phyloP scores from a whole-genome alignment of 2,888 invertebrate species.

The Bedellia somnulentella region DNA sequence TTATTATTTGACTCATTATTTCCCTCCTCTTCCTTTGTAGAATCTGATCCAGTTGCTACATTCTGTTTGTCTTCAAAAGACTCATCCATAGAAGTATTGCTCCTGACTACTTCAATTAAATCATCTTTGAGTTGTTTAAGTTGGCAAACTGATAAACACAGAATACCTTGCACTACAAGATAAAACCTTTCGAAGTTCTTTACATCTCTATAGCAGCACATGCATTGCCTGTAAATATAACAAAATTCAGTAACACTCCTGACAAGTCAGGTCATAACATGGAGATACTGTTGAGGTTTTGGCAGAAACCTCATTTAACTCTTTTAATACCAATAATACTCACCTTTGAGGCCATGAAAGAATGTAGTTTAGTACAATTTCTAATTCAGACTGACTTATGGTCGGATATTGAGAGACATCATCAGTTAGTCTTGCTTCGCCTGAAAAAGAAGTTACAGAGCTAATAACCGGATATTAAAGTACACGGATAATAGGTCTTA shows the following conservation, averaged over 20 bases:
- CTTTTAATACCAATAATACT: too few relatives aligned
- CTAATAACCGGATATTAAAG: too few relatives aligned
- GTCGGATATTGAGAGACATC: conserved; percentile 76
- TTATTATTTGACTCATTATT: conserved; percentile 20
- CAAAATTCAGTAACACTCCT: too few relatives aligned
- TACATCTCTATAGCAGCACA: conserved; percentile 91
- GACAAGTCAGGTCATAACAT: too few relatives aligned
- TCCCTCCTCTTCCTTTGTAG: conserved; percentile 18
- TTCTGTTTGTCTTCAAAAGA: conserved; percentile 21
- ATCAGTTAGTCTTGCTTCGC: conserved; percentile 77
- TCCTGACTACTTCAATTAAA: conserved; percentile 39
- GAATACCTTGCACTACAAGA: conserved; percentile 83
- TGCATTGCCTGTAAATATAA: conserved; percentile 88
- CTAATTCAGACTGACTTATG: conserved; percentile 78
- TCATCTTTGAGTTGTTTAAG: conserved; percentile 72
- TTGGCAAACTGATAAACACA: conserved; percentile 81
- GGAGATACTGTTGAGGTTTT: too few relatives aligned
- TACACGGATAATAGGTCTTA: too few relatives aligned
- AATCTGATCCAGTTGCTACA: conserved; percentile 17
- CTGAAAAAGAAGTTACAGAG: too few relatives aligned
- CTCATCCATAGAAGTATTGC: conserved; percentile 21
- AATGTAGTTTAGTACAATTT: conserved; percentile 80
- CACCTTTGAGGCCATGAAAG: conserved; percentile 90
- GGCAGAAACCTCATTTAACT: too few relatives aligned
- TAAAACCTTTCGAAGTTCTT: conserved; percentile 93